phyloP scores from a whole-genome alignment of 2,797 vertebrate species.

The Pogoniulus pusillus region DNA sequence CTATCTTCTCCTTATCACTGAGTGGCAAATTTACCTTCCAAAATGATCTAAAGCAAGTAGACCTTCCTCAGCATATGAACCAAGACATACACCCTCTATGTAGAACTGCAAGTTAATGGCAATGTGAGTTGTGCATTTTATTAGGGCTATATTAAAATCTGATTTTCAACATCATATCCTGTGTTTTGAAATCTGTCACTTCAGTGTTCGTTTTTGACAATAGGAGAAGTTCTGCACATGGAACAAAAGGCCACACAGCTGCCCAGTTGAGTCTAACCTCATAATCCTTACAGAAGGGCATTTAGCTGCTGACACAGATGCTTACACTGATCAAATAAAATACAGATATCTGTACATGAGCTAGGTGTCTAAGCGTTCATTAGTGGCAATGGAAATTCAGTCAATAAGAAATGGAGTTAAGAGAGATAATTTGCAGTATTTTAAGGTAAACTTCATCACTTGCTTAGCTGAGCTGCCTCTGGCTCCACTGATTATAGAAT shows the following conservation, averaged over 20 bases:
- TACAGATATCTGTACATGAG: not conserved
- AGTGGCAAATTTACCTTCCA: not conserved
- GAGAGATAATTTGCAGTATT: not conserved
- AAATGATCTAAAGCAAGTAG: not conserved
- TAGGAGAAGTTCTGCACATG: not conserved
- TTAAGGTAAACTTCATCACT: not conserved
- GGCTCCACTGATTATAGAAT: not conserved
- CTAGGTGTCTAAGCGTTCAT: not conserved
- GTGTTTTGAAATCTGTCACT: constrained; percentile 22
- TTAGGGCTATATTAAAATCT: not conserved
- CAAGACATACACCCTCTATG: not conserved
- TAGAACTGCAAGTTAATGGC: not conserved
- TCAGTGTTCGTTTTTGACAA: not conserved
- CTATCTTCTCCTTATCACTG: not conserved
- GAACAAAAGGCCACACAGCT: constrained; percentile 16
- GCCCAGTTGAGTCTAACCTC: not conserved
- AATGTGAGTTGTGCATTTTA: not conserved
- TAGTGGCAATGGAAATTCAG: not conserved
- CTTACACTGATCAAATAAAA: not conserved
- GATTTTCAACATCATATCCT: not conserved
- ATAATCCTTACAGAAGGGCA: not conserved
- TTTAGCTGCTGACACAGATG: not conserved
- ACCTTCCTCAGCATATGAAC: not conserved
- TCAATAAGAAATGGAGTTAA: not conserved
- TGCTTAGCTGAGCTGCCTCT: not conserved